phyloP scores from a whole-genome alignment of 2,113 vertebrate genomes.

The Nesoenas mayeri region DNA sequence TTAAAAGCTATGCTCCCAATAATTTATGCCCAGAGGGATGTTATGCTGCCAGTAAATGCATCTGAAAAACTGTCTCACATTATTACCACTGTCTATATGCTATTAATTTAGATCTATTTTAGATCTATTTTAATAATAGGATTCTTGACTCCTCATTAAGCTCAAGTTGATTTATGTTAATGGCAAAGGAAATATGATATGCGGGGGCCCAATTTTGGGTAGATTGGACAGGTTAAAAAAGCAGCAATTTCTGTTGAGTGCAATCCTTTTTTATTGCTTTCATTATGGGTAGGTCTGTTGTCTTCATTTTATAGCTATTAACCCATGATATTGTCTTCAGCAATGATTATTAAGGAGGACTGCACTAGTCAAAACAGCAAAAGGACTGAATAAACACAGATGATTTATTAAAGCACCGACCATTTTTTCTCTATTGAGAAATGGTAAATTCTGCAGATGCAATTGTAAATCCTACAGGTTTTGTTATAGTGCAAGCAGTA shows the following conservation, averaged over 20 bases:
- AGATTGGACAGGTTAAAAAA: not conserved
- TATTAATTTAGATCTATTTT: slow-evolving; percentile 65
- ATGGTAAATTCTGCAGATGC: not conserved
- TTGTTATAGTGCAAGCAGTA: not conserved
- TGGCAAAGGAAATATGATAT: slow-evolving; percentile 32
- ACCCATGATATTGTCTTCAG: not conserved
- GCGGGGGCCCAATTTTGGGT: not conserved
- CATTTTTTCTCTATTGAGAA: not conserved
- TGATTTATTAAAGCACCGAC: not conserved
- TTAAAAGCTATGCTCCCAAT: slow-evolving; percentile 64
- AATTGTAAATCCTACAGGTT: not conserved
- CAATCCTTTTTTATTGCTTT: slow-evolving; percentile 8
- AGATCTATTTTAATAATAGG: slow-evolving; percentile 61
- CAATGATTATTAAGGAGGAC: slow-evolving; percentile 1
- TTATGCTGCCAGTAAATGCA: slow-evolving; percentile 36
- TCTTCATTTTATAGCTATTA: slow-evolving; percentile 16
- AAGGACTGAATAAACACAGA: not conserved
- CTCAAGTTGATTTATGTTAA: slow-evolving; percentile 50
- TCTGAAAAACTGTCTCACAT: slow-evolving; percentile 31
- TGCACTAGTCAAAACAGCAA: not conserved
- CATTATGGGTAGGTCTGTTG: not conserved
- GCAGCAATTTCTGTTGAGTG: not conserved
- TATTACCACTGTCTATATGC: slow-evolving; percentile 36
- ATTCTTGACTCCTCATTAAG: slow-evolving; percentile 63
- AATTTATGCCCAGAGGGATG: slow-evolving; percentile 58